These are phyloP conservation scores for Polymixis flavicincta DNA, from an alignment of 2,888 invertebrate genomes.

Conservation along the genomic window DNA sequence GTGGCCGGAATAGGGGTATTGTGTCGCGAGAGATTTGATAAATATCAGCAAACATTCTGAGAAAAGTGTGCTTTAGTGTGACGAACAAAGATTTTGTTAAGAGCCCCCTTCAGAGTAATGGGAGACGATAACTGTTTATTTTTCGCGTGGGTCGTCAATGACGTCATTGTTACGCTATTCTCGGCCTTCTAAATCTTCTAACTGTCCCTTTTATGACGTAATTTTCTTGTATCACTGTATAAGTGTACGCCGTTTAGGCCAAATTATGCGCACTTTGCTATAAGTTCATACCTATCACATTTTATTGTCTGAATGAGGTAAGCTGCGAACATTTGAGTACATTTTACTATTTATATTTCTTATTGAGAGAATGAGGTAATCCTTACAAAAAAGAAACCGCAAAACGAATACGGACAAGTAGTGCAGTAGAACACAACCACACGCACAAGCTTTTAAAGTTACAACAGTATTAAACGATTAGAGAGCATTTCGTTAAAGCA, in stretches of 20 bases:
- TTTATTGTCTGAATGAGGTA: slow-evolving; percentile 48
- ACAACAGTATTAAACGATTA: slow-evolving; percentile 38
- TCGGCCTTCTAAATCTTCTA: slow-evolving; percentile 67
- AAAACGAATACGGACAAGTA: slow-evolving; percentile 29
- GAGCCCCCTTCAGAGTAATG: slow-evolving; percentile 61
- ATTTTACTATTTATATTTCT: slow-evolving; percentile 46
- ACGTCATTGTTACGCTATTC: slow-evolving; percentile 67
- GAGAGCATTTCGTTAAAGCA: slow-evolving; percentile 21
- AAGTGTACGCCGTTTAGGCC: slow-evolving; percentile 37
- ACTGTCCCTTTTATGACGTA: slow-evolving; percentile 68
- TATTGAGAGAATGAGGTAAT: slow-evolving; percentile 43
- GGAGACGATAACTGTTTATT: slow-evolving; percentile 65
- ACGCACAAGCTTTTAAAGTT: slow-evolving; percentile 38
- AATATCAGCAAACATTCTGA: slow-evolving; percentile 50
- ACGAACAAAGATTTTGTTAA: slow-evolving; percentile 52
- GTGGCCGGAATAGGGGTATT: slow-evolving; percentile 52
- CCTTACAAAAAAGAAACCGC: slow-evolving; percentile 36
- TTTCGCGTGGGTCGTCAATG: slow-evolving; percentile 65
- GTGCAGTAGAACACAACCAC: slow-evolving; percentile 36
- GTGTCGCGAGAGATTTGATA: slow-evolving; percentile 55
- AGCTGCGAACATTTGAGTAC: slow-evolving; percentile 22
- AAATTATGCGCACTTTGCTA: slow-evolving; percentile 55
- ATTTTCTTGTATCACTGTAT: slow-evolving; percentile 45
- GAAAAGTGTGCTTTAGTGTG: slow-evolving; percentile 31
- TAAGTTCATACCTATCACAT: slow-evolving; percentile 35